These are phyloP conservation scores for Pseudanteris insignis DNA, from an alignment of 2,888 invertebrate species.

Conservation along the genomic window DNA sequence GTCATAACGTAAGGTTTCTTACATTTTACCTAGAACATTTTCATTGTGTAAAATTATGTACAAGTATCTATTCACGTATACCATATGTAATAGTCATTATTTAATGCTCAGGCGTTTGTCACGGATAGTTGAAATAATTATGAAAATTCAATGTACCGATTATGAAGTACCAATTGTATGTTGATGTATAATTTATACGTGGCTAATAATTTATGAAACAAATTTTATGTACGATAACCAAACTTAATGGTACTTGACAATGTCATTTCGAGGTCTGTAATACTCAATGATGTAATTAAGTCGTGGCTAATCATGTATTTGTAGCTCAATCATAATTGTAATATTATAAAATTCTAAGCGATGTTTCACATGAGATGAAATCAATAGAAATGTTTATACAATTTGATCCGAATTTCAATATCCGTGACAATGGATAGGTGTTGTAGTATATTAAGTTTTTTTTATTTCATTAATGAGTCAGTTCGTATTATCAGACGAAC, in stretches of 20 bases:
- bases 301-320: no score
- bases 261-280: no score
- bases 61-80: not conserved
- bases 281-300: not conserved
- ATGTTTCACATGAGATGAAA: not conserved
- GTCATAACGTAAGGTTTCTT: no score
- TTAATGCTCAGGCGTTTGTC: constrained; percentile 36
- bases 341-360: no score
- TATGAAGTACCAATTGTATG: no score
- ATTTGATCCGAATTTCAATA: constrained; percentile 16
- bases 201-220: not conserved
- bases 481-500: constrained; percentile 23
- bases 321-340: no score
- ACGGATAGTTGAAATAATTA: constrained; percentile 21
- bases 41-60: no score
- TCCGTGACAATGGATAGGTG: constrained; percentile 13
- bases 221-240: no score
- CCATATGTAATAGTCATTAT: constrained; percentile 34
- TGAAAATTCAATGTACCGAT: no score
- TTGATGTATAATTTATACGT: not conserved
- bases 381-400: not conserved
- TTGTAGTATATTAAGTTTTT: constrained; percentile 26
- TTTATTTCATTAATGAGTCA: constrained; percentile 6
- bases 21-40: no score
- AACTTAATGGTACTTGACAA: no score